Base-by-base conservation (phyloP, 2,888 invertebrate genomes). In the Ceratothoa steindachneri region DNA sequence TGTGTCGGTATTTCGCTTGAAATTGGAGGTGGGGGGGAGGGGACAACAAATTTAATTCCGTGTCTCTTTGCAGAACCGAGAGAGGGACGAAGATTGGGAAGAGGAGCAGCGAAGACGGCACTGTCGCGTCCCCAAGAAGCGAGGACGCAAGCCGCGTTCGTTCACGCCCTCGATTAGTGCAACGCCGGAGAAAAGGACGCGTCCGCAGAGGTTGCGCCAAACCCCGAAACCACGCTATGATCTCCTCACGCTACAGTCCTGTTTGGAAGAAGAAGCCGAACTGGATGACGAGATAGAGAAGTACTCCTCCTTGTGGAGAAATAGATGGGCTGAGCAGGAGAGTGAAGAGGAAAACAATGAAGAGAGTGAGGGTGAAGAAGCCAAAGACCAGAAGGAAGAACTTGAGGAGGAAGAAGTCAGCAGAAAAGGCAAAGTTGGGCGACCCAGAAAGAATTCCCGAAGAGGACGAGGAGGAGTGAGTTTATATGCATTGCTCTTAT, bases 21-120 rank as follows among this genome's bases (percentile, higher is more conserved):
- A n/a, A n/a, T n/a, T n/a, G n/a, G n/a, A n/a, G n/a, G n/a, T n/a
- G n/a, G n/a, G n/a, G n/a, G n/a, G n/a, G n/a, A n/a, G n/a, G n/a
- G n/a, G n/a, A n/a, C n/a, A n/a, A n/a, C n/a, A n/a, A n/a, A n/a
- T n/a, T n/a, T n/a, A n/a, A n/a, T n/a, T n/a, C n/a, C n/a, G n/a
- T n/a, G n/a, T n/a, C n/a, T n/a, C n/a, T 3, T 60, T 24, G n/a
- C 60, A 60, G 28, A 75, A 67, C 22, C 12, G 29, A 69, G 55
- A 73, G 70, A 53, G 71, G 22, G 30, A 70, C 12, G 70, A 70
- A 22, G 30, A 60, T n/a, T 29, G 55, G 64, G 55, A 30, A 28
- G 30, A 67, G 65, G 41, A 65, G 75, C 66, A 72, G 52, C 65
- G 65, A 41, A 69, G 72, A 60, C 51, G 2, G 12, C 24, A n/a